phyloP scores from a whole-genome alignment of 2,797 vertebrate genomes.

The Molossus alvarezi region DNA sequence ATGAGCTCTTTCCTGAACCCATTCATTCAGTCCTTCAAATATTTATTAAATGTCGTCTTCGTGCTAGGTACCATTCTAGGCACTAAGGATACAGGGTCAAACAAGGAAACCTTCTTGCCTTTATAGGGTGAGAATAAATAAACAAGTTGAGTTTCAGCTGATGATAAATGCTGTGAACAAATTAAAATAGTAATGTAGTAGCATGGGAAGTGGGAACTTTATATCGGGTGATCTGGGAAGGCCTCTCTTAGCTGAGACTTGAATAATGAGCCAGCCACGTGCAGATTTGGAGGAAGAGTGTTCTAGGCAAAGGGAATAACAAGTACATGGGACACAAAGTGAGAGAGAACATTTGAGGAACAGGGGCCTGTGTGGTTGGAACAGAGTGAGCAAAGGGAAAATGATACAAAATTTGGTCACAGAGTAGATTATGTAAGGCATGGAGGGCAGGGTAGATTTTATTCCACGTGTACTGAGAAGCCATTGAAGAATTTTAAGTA shows the following conservation, averaged over 20 bases:
- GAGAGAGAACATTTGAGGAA: background rate
- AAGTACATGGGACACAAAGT: background rate
- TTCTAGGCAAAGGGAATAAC: background rate
- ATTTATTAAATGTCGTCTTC: background rate
- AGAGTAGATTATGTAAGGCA: background rate
- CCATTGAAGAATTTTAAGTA: slow-evolving; percentile 27
- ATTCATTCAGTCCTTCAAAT: background rate
- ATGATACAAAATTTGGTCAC: background rate
- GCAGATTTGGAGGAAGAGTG: background rate
- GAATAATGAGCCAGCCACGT: background rate
- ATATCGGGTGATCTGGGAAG: background rate
- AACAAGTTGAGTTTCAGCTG: background rate
- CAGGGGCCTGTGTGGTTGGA: background rate
- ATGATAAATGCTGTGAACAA: background rate
- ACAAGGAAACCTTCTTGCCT: background rate
- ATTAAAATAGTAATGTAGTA: background rate
- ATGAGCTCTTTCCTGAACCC: background rate
- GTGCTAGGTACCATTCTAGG: background rate
- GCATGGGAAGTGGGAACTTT: background rate
- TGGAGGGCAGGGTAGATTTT: background rate
- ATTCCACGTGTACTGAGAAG: background rate
- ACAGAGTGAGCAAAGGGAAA: slow-evolving; percentile 39
- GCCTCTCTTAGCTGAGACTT: background rate
- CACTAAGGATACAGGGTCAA: background rate
- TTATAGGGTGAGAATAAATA: slow-evolving; percentile 35